Evolutionary conservation across 2,797 vertebrate species (phyloP), one percentile per base, ranked within the genome.

Genomic region (Poeciliopsis presidionis): DNA sequence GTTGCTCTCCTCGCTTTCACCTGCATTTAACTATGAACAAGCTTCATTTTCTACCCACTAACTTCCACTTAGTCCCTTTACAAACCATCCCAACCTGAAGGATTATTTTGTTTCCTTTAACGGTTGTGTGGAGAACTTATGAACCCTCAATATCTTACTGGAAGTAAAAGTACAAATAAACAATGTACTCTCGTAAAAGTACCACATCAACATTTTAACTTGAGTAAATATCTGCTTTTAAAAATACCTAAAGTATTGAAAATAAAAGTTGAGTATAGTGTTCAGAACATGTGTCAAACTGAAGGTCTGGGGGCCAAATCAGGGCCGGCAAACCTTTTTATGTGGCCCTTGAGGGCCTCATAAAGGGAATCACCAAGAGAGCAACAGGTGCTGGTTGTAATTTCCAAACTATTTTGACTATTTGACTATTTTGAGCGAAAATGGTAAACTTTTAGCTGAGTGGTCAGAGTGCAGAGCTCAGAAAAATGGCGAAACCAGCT

Each of bases 21-120:
- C 75, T 67, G 67, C 22, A 57, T 78, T 80, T 46, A 82, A 84
- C 59, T 49, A 16, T 43, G 70, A 61, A 55, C 45, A 36, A 77
- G 88, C 84, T 90, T 69, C 82, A 59, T 46, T 33, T 3, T 73
- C 16, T 77, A 78, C 69, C 2, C 39, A 71, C 83, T 91, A 87
- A 90, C 81, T 7, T 77, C 13, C 79, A 85, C 67, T 39, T 45
- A 55, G 41, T 63, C 7, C 41, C 81, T 75, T 25, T 13, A 49
- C 2, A 73, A 65, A 73, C 53, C 49, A 71, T 69, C 57, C 71
- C 16, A 28, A 20, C 39, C 45, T 74, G n/a, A 16, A 55, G 30
- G 46, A 6, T 7, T 39, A 39, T 59, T 43, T 39, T 16, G 36
- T 28, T 74, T 39, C 33, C 3, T 41, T 55, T 41, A 55, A 4